These are phyloP conservation scores for Aspiorhynchus laticeps DNA, from an alignment of 2,113 vertebrate genomes.

Conservation along the genomic window DNA sequence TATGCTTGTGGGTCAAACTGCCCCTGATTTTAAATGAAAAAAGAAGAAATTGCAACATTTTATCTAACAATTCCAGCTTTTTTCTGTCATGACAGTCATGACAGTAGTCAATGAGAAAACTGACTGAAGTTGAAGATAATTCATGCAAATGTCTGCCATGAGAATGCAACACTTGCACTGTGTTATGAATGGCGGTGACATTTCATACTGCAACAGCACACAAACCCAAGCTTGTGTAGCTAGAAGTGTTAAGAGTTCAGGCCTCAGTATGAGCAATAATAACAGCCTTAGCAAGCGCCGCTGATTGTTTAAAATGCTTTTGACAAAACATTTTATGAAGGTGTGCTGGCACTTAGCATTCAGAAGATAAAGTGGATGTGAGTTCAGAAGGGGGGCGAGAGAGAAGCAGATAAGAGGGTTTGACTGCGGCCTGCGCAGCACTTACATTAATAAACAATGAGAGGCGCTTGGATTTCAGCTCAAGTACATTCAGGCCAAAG, in stretches of 20 bases:
- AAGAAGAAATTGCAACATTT: too few species aligned
- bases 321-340: neutral
- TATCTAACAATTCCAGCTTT: too few species aligned
- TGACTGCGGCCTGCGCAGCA: neutral
- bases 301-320: slow-evolving; percentile 4
- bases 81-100: too few species aligned
- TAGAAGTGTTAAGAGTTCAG: neutral
- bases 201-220: neutral
- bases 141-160: neutral
- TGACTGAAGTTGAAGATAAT: neutral
- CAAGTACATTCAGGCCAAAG: slow-evolving; percentile 26
- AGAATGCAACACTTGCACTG: neutral
- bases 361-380: neutral
- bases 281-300: neutral
- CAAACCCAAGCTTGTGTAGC: neutral
- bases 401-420: neutral
- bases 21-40: too few species aligned
- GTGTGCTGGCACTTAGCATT: neutral
- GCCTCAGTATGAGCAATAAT: too few species aligned
- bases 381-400: neutral
- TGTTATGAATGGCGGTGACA: neutral
- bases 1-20: too few species aligned
- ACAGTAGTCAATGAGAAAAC: neutral
- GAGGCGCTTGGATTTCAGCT: slow-evolving; percentile 29
- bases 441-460: slow-evolving; percentile 38